Evolutionary conservation across 1,140 invertebrate species (phyloP), one percentile per base, ranked within the genome.

Genomic region (Diorhabda carinulata): DNA sequence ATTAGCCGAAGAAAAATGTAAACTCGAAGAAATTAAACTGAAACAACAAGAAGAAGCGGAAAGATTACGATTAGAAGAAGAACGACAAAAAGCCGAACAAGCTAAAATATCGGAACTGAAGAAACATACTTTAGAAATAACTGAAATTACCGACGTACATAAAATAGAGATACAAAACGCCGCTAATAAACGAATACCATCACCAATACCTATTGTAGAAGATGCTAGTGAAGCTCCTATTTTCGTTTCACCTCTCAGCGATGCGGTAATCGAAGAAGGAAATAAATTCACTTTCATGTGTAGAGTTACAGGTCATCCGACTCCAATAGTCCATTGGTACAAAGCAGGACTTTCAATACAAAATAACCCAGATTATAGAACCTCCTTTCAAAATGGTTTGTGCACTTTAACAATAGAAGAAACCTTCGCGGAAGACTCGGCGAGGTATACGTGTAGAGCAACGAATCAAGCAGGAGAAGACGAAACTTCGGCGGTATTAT

Each of bases 321-420:
- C 86, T 78, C 95, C 96, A n/a, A 89, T 87, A 73, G 88, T 96
- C 4, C 88, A 85, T 70, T 98, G 95, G 95, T 88, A 82, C 61
- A 87, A 86, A 77, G 85, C 87, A 74, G 85, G 84, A 4, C 82
- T 85, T 69, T 80, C 84, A 56, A 81, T 88, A 45, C 81, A 84
- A 73, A 82, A 83, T 42, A 83, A 85, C 71, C 85, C 84, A 52
- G 79, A 81, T 69, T 81, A 82, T 63, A 74, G 77, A 72, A 86
- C 87, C 8, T 86, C 85, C 7, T 93, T 91, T 73, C 87, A 91
- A 71, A 89, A 92, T 73, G 86, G 90, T 68, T 83, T 92, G 7
- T 91, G 92, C 61, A 90, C 91, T 45, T 82, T 92, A 43, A 86
- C 84, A 0, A 88, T 95, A 68, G 84, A 84, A 73, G 86, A 90